These are phyloP conservation scores for Scatophagus argus DNA, from an alignment of 2,113 vertebrate species.

Conservation along the genomic window DNA sequence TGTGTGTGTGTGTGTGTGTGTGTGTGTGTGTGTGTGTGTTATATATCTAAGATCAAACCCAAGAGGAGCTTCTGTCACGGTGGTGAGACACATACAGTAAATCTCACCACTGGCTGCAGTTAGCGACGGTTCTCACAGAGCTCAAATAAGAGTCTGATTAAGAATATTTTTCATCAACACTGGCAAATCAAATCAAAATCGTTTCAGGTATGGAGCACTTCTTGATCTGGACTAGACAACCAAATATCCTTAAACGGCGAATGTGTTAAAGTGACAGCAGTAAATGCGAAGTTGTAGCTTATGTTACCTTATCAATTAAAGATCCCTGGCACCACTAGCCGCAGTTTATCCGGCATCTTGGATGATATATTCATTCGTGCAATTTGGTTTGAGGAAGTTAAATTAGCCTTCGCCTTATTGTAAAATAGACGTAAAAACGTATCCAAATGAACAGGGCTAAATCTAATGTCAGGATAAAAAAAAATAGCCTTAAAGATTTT, in stretches of 20 bases:
- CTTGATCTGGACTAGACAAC: background rate
- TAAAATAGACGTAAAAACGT: background rate
- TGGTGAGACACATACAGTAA: too few relatives aligned
- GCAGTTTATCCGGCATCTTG: conserved; percentile 4
- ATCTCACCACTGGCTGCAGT: background rate
- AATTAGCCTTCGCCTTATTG: background rate
- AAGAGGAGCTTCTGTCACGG: background rate
- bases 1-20: too few relatives aligned
- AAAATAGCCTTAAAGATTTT: background rate
- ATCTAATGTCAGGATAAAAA: background rate
- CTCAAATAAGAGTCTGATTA: background rate
- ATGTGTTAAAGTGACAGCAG: too few relatives aligned
- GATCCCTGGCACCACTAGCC: background rate
- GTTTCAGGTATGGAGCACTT: background rate
- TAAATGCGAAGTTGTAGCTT: background rate
- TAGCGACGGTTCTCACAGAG: background rate
- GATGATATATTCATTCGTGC: background rate
- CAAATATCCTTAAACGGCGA: background rate
- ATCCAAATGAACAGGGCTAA: background rate
- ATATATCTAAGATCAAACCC: background rate
- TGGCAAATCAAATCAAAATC: background rate
- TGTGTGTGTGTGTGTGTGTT: too few relatives aligned
- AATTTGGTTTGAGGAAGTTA: background rate
- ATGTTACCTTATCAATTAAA: background rate
- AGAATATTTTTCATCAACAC: background rate